Evolutionary conservation across 2,888 invertebrate species (phyloP), one percentile per base, ranked within the genome.

Genomic region (Allacma fusca): DNA sequence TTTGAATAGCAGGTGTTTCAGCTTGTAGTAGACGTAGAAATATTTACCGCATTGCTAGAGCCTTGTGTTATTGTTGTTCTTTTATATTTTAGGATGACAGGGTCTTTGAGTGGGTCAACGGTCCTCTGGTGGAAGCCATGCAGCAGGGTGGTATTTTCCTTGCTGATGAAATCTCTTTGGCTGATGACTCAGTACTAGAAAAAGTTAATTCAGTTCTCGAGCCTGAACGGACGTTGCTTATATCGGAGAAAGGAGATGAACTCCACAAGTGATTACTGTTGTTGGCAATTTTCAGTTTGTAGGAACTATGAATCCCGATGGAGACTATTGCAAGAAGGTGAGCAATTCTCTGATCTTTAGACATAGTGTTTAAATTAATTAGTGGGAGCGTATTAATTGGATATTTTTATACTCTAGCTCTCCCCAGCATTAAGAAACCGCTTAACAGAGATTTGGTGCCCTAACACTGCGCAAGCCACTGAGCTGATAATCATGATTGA

Each of bases 291-390:
- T 99, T 86, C 92, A 94, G 84, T 94, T 99, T 85, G 90, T 98
- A 78, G 97, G 96, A 1, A 99, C 99, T 0, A 99, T 99, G 99
- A 99, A 99, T 88, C 99, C 99, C 9, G 98, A 98, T 16, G 98
- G 98, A 0, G 99, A 99, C 89, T 99, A 95, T 86, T 99, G 99
- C 1, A 99, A 99, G 87, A 99, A 99, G 87, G 90, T 90, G 83
- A 78, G 13, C 34, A 21, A 70, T 16, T 29, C 24, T 72, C 29
- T 21, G n/a, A n/a, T n/a, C n/a, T n/a, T n/a, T n/a, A n/a, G n/a
- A n/a, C n/a, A n/a, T n/a, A n/a, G n/a, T n/a, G n/a, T n/a, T n/a
- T n/a, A n/a, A n/a, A n/a, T n/a, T n/a, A n/a, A n/a, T 72, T 21
- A 34, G 9, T 62, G 26, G 12, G 7, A 62, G 1, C 9, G 23